Evolutionary conservation across 2,888 invertebrate genomes (phyloP).

Genomic region (Drosophila recens): DNA sequence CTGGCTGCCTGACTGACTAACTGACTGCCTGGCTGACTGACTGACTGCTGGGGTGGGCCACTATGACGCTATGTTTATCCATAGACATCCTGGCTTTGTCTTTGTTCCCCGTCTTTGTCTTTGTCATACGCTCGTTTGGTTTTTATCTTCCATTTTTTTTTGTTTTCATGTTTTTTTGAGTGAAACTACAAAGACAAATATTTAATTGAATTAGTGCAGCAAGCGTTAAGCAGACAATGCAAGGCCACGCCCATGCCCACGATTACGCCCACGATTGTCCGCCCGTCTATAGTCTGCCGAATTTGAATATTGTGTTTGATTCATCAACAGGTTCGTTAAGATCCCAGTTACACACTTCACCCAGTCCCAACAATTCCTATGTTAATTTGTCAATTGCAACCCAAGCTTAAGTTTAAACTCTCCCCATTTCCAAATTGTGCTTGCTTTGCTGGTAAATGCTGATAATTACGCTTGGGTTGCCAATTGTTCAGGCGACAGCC

Average conservation of each 20-base stretch:
- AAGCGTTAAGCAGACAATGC: constrained; percentile 74
- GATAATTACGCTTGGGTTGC: constrained; percentile 72
- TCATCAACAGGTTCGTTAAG: constrained; percentile 80
- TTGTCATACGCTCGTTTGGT: constrained; percentile 64
- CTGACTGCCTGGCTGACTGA: constrained; percentile 20
- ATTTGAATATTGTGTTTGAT: constrained; percentile 70
- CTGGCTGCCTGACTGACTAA: constrained; percentile 10
- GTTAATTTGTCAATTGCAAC: constrained; percentile 75
- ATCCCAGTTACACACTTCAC: constrained; percentile 29
- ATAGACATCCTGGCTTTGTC: constrained; percentile 46
- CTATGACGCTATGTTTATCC: constrained; percentile 49
- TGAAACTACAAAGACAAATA: constrained; percentile 79
- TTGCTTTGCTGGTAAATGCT: constrained; percentile 53
- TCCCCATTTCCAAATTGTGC: not conserved
- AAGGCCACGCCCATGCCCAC: constrained; percentile 41
- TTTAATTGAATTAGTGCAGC: constrained; percentile 81
- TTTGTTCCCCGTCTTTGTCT: constrained; percentile 48
- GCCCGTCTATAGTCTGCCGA: constrained; percentile 31
- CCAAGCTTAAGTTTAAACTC: constrained; percentile 1
- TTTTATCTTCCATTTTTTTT: constrained; percentile 39
- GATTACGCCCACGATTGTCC: constrained; percentile 10
- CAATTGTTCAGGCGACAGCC: constrained; percentile 43
- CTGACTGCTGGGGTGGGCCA: constrained; percentile 25
- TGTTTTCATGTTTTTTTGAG: constrained; percentile 19
- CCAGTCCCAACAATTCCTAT: constrained; percentile 57